Percentiles rank a stretch among this genome's conserved stretches.
Evolutionary conservation across 2,888 invertebrate species (phyloP).

Genomic region (Panopea generosa): DNA sequence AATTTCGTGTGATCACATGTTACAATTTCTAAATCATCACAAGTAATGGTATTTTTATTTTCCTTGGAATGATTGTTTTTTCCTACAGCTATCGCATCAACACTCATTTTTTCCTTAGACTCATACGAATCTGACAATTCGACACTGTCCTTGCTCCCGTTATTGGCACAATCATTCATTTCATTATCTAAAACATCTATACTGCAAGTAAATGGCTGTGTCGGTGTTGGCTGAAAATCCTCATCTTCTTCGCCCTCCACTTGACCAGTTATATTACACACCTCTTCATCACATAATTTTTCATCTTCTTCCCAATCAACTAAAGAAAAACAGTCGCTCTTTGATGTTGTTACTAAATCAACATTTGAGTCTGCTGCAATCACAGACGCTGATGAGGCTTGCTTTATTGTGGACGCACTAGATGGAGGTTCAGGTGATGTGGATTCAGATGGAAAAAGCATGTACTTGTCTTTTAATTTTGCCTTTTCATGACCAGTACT

Average conservation of each 20-base stretch:
- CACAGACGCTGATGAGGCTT: neutral
- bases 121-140: neutral
- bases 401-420: neutral
- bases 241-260: conserved; percentile 73
- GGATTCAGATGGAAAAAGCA: conserved; percentile 35
- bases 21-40: conserved; percentile 2
- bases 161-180: neutral
- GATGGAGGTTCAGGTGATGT: conserved; percentile 11
- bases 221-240: conserved; percentile 35
- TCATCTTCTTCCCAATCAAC: conserved; percentile 81
- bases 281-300: conserved; percentile 80
- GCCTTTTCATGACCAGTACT: conserved; percentile 66
- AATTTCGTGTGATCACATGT: conserved; percentile 20
- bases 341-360: conserved; percentile 32
- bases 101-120: no score
- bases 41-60: neutral
- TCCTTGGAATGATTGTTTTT: conserved; percentile 25
- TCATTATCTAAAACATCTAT: neutral
- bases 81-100: neutral
- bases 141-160: neutral
- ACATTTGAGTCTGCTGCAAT: conserved; percentile 24
- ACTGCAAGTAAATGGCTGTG: conserved; percentile 2
- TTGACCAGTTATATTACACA: conserved; percentile 78
- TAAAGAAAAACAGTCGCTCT: conserved; percentile 70
- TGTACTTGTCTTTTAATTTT: conserved; percentile 63